phyloP scores from a whole-genome alignment of 1,140 invertebrate genomes.

The Pseudomyrmex flavicornis region DNA sequence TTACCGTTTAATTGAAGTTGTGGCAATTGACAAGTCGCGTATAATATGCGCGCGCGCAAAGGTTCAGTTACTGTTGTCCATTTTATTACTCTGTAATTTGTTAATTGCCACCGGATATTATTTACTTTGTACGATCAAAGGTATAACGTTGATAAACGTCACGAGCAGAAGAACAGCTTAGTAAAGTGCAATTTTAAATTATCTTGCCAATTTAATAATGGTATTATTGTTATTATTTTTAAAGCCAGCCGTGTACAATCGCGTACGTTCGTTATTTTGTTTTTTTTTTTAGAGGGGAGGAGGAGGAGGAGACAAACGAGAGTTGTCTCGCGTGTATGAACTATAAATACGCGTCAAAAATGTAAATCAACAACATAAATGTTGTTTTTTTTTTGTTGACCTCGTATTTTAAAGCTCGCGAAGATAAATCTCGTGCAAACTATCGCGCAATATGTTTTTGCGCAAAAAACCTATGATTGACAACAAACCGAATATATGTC shows the following conservation, averaged over 20 bases:
- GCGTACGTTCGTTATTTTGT: conserved; percentile 28
- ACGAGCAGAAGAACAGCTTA: background rate
- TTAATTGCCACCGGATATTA: conserved; percentile 34
- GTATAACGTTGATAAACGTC: conserved; percentile 26
- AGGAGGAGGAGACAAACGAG: background rate
- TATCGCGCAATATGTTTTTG: conserved; percentile 13
- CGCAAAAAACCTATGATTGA: conserved; percentile 20
- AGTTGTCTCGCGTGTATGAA: background rate
- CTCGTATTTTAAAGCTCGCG: conserved; percentile 43
- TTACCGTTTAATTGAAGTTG: conserved; percentile 43
- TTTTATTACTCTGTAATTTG: conserved; percentile 23
- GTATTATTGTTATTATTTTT: conserved; percentile 23
- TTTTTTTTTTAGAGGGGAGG: background rate
- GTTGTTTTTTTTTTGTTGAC: conserved; percentile 35
- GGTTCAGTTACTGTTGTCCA: conserved; percentile 2
- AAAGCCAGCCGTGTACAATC: conserved; percentile 1
- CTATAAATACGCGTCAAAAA: conserved; percentile 48
- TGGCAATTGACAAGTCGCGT: conserved; percentile 45
- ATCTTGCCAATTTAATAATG: background rate
- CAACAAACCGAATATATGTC: conserved; percentile 7
- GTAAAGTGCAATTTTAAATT: conserved; percentile 12
- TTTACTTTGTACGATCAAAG: conserved; percentile 34
- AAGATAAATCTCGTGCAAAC: conserved; percentile 50
- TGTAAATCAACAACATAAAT: conserved; percentile 41
- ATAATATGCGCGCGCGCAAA: background rate